Conservation (phyloP, 2,888 invertebrate genomes). For the Rotaria magnacalcarata region DNA sequence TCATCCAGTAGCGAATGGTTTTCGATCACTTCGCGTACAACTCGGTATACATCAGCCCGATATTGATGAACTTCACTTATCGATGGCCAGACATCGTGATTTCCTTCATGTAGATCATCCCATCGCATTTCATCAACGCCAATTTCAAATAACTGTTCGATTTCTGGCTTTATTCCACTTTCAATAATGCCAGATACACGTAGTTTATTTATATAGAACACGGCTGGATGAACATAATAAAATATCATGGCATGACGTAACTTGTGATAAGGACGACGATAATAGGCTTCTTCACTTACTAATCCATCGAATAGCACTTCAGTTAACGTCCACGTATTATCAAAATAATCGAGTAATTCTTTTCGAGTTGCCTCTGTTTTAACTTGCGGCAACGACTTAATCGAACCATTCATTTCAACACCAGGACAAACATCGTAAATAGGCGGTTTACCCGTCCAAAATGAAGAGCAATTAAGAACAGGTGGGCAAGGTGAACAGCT, state of each 20-base stretch:
- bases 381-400: not conserved
- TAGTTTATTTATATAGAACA: conserved; percentile 57
- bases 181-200: conserved; percentile 53
- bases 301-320: conserved; percentile 39
- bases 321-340: conserved; percentile 42
- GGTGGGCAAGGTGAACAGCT: not conserved
- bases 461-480: not conserved
- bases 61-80: conserved; percentile 53
- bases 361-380: not conserved
- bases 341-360: conserved; percentile 39
- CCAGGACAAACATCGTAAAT: not conserved
- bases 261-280: not conserved
- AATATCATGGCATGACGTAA: conserved; percentile 55
- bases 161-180: conserved; percentile 53
- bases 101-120: conserved; percentile 58
- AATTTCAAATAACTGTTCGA: conserved; percentile 57
- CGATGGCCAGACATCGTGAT: conserved; percentile 54
- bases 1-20: conserved; percentile 51
- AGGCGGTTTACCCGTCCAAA: not conserved
- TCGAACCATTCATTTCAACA: not conserved
- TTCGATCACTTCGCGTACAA: conserved; percentile 53
- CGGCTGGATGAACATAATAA: conserved; percentile 57
- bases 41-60: conserved; percentile 51
- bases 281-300: conserved; percentile 32
- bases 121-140: conserved; percentile 59